Evolutionary conservation across 2,797 vertebrate genomes (phyloP).

Genomic region (Taeniopygia guttata): DNA sequence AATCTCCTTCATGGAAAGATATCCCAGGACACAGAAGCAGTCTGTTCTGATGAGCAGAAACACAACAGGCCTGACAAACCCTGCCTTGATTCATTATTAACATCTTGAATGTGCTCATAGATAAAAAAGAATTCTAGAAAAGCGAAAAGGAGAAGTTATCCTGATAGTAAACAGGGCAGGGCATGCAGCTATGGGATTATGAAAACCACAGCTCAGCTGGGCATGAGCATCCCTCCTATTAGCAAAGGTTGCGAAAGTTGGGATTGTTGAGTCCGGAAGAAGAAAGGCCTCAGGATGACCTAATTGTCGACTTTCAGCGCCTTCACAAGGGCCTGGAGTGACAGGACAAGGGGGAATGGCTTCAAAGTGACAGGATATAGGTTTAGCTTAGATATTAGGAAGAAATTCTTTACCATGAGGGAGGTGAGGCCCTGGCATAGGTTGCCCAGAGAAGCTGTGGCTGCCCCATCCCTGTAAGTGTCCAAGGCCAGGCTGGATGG

Average conservation of each 20-base stretch:
- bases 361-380: background rate
- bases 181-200: background rate
- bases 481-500: background rate
- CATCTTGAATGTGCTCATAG: background rate
- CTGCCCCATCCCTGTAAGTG: background rate
- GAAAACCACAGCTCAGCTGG: background rate
- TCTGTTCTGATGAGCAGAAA: background rate
- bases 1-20: background rate
- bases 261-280: background rate
- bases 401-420: background rate
- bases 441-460: fast-evolving
- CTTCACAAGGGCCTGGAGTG: background rate
- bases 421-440: background rate
- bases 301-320: background rate
- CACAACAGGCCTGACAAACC: background rate
- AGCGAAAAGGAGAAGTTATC: background rate
- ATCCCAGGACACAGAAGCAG: background rate
- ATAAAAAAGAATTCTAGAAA: background rate
- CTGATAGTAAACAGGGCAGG: background rate
- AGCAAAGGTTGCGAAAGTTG: background rate
- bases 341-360: fast-evolving
- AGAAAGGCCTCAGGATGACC: background rate
- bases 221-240: background rate
- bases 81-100: background rate
- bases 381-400: background rate